Conservation (phyloP, 2,113 vertebrate species). For the Quiscalus mexicanus region DNA sequence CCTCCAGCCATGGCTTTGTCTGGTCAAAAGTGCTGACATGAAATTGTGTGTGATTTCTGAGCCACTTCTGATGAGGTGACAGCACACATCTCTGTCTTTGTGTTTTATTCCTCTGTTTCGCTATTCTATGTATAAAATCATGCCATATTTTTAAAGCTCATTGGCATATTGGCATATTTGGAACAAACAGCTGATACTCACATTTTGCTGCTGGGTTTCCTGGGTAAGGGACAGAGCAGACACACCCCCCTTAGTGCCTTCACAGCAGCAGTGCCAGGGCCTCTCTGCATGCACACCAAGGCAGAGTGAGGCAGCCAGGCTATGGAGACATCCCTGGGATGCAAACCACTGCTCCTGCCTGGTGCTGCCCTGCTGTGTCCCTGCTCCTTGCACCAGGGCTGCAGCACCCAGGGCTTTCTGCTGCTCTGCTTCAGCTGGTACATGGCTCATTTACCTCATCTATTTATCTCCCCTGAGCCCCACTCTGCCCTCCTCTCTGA, state of each 20-base stretch:
- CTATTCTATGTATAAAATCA: neutral
- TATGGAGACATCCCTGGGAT: accelerated
- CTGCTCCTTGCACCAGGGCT: neutral
- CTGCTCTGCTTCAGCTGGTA: neutral
- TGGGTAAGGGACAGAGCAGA: neutral
- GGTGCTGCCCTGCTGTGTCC: accelerated
- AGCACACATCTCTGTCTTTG: neutral
- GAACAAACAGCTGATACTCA: neutral
- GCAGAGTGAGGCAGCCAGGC: neutral
- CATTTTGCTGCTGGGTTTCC: neutral
- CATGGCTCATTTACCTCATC: accelerated
- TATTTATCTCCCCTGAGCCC: accelerated
- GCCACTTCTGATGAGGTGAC: neutral
- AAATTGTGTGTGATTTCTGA: neutral
- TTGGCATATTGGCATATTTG: neutral
- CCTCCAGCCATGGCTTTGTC: neutral
- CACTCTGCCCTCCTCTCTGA: neutral
- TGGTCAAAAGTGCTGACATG: neutral
- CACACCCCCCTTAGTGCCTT: neutral
- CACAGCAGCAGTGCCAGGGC: neutral
- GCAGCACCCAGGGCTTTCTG: neutral
- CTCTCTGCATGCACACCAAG: neutral
- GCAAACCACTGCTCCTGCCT: neutral
- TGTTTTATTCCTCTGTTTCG: neutral
- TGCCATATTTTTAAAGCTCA: neutral